Percentiles rank a stretch among this genome's conserved stretches.
Conservation (phyloP, 2,888 invertebrate species). For the Stratiomys singularior region DNA sequence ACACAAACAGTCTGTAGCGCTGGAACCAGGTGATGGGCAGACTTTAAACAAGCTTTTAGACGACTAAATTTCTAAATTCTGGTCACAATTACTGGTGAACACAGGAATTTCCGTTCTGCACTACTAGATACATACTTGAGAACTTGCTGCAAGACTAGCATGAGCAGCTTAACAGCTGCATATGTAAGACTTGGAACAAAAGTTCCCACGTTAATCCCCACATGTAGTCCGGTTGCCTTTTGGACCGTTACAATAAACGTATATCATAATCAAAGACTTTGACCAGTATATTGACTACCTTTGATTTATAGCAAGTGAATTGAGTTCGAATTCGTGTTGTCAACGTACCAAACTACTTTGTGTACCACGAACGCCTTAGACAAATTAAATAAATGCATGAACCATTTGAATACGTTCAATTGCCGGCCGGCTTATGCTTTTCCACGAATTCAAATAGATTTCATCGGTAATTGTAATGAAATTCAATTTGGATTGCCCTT, state of each 20-base stretch:
- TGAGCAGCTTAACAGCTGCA: too few species aligned
- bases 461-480: neutral
- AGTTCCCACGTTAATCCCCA: too few species aligned
- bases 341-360: neutral
- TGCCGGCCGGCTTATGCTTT: neutral
- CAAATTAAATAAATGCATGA: neutral
- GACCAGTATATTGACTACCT: neutral
- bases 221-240: too few species aligned
- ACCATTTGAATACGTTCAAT: neutral
- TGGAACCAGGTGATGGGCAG: too few species aligned
- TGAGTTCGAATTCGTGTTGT: neutral
- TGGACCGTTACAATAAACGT: neutral
- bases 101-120: too few species aligned
- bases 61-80: too few species aligned
- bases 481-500: constrained; percentile 22
- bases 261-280: neutral
- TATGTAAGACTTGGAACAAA: too few species aligned
- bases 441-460: neutral
- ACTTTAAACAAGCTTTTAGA: too few species aligned
- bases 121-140: too few species aligned
- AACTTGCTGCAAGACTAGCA: too few species aligned
- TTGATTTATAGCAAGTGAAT: neutral
- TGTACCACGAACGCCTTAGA: neutral
- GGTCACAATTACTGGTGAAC: too few species aligned
- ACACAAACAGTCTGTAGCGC: too few species aligned